Evolutionary conservation across 2,797 vertebrate genomes (phyloP).

Genomic region (Hoplostethus mediterraneus): DNA sequence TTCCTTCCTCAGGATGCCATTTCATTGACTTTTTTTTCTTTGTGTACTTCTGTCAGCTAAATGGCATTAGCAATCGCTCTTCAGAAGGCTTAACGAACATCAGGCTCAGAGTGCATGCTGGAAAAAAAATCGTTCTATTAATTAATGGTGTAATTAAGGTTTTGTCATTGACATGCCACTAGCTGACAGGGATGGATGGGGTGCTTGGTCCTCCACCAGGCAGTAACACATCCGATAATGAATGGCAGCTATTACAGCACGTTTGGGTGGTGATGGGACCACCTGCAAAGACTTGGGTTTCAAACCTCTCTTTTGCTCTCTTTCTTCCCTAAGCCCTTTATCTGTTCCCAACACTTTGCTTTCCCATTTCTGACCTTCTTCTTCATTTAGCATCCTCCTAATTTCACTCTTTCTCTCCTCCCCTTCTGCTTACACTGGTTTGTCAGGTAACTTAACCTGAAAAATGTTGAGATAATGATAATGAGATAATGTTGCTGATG

Average conservation of each 20-base stretch:
- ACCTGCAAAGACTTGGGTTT: constrained; percentile 89
- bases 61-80: constrained; percentile 87
- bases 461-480: no score
- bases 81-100: constrained; percentile 92
- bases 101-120: constrained; percentile 89
- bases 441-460: constrained; percentile 80
- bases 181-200: constrained; percentile 96
- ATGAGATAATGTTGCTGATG: neutral
- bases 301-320: constrained; percentile 74
- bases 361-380: constrained; percentile 69
- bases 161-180: constrained; percentile 98
- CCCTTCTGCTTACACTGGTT: constrained; percentile 51
- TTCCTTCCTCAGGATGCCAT: constrained; percentile 53
- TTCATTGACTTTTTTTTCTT: constrained; percentile 67
- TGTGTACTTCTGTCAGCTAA: constrained; percentile 73
- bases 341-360: constrained; percentile 68
- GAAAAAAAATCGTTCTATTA: constrained; percentile 95
- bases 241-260: constrained; percentile 96
- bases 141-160: constrained; percentile 99
- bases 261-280: constrained; percentile 92
- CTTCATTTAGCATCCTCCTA: constrained; percentile 68
- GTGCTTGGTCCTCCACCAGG: constrained; percentile 86
- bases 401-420: constrained; percentile 61
- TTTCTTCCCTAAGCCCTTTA: constrained; percentile 65
- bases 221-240: constrained; percentile 89